A percentile compares a stretch with the other conserved stretches of the same genome.
These are phyloP conservation scores for Linhomoeus sp. DNA, from an alignment of 2,888 invertebrate species.

Conservation along the genomic window DNA sequence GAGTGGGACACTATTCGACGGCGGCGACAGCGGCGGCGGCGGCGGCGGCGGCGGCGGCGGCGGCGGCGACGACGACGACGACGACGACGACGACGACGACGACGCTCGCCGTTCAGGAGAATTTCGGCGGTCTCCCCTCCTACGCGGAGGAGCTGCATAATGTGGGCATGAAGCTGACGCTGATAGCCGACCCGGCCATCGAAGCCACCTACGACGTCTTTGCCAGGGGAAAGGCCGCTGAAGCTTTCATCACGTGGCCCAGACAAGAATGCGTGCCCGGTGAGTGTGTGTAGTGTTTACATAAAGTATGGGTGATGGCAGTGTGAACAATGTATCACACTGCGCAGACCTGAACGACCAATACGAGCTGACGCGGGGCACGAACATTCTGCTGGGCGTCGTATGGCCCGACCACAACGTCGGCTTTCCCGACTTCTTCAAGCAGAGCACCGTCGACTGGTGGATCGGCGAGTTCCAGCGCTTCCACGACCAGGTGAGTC, in stretches of 20 bases:
- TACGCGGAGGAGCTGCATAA: conserved; percentile 10
- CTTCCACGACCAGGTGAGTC: background rate
- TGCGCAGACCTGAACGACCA: background rate
- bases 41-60: too few species aligned
- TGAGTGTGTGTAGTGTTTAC: too few species aligned
- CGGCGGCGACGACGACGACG: too few species aligned
- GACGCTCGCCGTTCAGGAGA: background rate
- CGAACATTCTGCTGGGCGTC: conserved; percentile 4
- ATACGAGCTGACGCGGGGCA: background rate
- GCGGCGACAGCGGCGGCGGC: too few species aligned
- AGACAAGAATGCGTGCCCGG: too few species aligned
- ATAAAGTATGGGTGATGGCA: too few species aligned
- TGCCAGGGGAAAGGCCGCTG: conserved; percentile 9
- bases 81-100: too few species aligned
- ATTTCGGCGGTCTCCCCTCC: background rate
- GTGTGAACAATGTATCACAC: too few species aligned
- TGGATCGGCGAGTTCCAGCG: conserved; percentile 1
- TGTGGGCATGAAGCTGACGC: conserved; percentile 15
- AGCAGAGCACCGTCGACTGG: background rate
- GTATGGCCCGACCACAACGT: conserved; percentile 16
- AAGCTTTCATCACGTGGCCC: background rate
- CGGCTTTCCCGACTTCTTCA: conserved; percentile 12
- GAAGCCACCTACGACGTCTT: conserved; percentile 16
- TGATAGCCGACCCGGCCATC: conserved; percentile 22
- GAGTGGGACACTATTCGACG: too few species aligned